These are phyloP conservation scores for Neodontobutis hainanensis DNA, from an alignment of 2,113 vertebrate genomes.

Conservation along the genomic window DNA sequence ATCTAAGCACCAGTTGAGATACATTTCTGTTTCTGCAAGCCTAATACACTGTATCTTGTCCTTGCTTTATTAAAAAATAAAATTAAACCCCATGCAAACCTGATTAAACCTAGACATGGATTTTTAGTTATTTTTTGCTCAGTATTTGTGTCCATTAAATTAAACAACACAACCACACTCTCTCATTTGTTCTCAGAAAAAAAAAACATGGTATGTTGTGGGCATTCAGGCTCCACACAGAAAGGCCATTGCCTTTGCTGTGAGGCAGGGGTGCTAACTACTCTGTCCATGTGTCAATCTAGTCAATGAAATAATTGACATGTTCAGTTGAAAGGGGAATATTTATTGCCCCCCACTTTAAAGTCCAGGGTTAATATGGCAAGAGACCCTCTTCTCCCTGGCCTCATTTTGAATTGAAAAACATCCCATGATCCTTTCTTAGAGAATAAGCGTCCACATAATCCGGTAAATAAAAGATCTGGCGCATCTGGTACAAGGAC, in stretches of 20 bases:
- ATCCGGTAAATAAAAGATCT: conserved; percentile 15
- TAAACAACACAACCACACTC: no score
- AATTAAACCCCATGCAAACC: background rate
- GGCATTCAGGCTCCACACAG: no score
- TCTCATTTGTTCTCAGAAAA: no score
- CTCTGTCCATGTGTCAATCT: background rate
- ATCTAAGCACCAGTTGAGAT: conserved; percentile 26
- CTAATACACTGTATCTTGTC: background rate
- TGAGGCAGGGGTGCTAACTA: background rate
- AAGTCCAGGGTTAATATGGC: conserved; percentile 14
- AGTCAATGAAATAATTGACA: background rate
- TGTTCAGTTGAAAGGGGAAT: background rate
- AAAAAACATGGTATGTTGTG: no score
- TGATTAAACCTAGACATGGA: background rate
- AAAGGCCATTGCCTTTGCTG: no score
- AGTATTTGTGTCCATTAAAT: no score
- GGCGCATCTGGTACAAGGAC: background rate
- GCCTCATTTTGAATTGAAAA: conserved; percentile 12
- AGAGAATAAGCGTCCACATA: conserved; percentile 1
- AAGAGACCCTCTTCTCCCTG: conserved; percentile 2
- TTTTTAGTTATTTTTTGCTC: no score
- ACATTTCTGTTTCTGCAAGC: conserved; percentile 3
- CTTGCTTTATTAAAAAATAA: background rate
- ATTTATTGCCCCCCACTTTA: background rate
- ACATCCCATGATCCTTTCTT: conserved; percentile 1